Evolutionary conservation across 2,888 invertebrate species (phyloP).

Genomic region (Lasioglossum pauxillum): DNA sequence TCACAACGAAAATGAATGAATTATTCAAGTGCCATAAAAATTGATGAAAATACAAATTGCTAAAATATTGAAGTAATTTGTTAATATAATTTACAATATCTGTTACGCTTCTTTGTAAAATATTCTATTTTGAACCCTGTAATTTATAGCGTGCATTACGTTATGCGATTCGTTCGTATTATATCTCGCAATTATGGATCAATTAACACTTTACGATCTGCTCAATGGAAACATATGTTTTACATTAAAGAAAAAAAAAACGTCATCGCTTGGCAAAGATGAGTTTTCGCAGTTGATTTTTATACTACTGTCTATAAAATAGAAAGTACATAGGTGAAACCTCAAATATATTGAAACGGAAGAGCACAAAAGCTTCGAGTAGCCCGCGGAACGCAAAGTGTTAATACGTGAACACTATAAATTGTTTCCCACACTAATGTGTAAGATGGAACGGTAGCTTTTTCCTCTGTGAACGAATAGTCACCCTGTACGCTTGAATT

Average conservation of each 20-base stretch:
- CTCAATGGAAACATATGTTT: slow-evolving; percentile 1
- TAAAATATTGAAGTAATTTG: neutral
- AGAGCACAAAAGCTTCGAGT: neutral
- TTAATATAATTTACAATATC: neutral
- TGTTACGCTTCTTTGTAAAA: slow-evolving; percentile 3
- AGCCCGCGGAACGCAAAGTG: neutral
- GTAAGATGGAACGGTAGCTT: neutral
- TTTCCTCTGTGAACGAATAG: slow-evolving; percentile 12
- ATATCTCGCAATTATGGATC: neutral
- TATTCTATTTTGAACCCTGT: neutral
- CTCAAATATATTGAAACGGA: neutral
- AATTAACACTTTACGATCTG: slow-evolving; percentile 19
- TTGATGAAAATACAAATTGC: neutral
- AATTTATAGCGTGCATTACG: neutral
- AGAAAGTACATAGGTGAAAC: neutral
- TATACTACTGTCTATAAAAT: slow-evolving; percentile 2
- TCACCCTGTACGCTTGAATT: slow-evolving; percentile 1
- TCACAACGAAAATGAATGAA: slow-evolving; percentile 19
- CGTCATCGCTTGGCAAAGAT: neutral
- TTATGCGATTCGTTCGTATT: neutral
- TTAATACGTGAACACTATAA: slow-evolving; percentile 15
- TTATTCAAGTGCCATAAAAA: slow-evolving; percentile 13
- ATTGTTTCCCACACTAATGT: neutral
- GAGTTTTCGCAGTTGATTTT: neutral
- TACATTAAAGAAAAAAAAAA: neutral